Percentiles rank a stretch among this genome's conserved stretches.
Conservation (phyloP, 2,797 vertebrate genomes). For the Kryptopterus vitreolus region DNA sequence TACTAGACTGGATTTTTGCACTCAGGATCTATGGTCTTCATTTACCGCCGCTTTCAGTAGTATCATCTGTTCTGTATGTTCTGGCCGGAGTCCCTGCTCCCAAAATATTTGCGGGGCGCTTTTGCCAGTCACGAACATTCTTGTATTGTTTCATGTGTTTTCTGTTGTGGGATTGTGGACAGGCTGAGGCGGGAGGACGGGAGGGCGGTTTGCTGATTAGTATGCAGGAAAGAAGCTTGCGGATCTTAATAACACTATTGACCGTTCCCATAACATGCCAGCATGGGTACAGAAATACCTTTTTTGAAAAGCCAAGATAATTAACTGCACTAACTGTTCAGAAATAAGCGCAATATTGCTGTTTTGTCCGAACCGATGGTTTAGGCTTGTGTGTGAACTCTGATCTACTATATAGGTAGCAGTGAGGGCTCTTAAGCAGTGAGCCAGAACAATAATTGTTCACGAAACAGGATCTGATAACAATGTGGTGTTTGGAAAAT, state of each 20-base stretch:
- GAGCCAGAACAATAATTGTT: slow-evolving; percentile 61
- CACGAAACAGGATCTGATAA: slow-evolving; percentile 72
- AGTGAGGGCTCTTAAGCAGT: slow-evolving; percentile 38
- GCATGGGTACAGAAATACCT: not conserved
- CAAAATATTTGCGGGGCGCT: slow-evolving; percentile 53
- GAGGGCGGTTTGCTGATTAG: slow-evolving; percentile 32
- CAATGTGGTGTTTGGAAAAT: slow-evolving; percentile 69
- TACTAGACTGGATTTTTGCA: not conserved
- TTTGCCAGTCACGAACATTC: slow-evolving; percentile 47
- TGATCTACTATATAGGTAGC: slow-evolving; percentile 20
- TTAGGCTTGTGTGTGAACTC: slow-evolving; percentile 24
- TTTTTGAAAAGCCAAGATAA: not conserved
- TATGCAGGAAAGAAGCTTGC: slow-evolving; percentile 12
- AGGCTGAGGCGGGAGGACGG: slow-evolving; percentile 1
- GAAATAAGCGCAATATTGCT: slow-evolving; percentile 12
- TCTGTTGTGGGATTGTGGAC: slow-evolving; percentile 53
- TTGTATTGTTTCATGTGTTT: slow-evolving; percentile 51
- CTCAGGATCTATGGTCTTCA: not conserved
- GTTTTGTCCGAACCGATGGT: slow-evolving; percentile 20
- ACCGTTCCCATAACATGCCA: not conserved
- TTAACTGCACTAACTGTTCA: not conserved
- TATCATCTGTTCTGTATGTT: slow-evolving; percentile 40
- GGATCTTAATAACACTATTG: slow-evolving; percentile 24
- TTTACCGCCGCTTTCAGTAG: slow-evolving; percentile 30
- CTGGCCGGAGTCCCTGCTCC: slow-evolving; percentile 42